Base-by-base conservation (phyloP, 2,113 vertebrate genomes). In the Leucosticte australis region DNA sequence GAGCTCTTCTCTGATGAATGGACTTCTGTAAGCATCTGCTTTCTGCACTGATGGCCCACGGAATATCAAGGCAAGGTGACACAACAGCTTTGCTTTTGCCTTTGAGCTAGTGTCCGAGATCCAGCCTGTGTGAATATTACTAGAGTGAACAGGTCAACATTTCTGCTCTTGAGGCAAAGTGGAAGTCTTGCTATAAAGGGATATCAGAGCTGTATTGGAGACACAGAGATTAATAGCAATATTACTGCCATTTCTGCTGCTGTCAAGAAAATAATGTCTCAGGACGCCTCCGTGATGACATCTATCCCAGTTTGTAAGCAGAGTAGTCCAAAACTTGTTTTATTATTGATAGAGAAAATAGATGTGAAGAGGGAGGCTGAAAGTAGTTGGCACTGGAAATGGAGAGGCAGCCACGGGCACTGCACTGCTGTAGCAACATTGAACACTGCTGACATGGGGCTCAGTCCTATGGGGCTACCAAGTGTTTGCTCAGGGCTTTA, bases 101-200 rank as follows among this genome's bases (percentile, higher is more conserved):
- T 89, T 80, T 64, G 52, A 68, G 33, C 41, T 56, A 6, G 2
- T 39, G 20, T 42, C 44, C 3, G 2, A 37, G 21, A 30, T 28
- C 33, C 27, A 76, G 35, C 1, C 2, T 16, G 18, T 73, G 30
- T 50, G 53, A 64, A 14, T 89, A 52, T 73, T 64, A 18, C 67
- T 60, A 19, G 26, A 33, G 13, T 56, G 53, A 85, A 8, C 20
- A 68, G 30, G 20, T 4, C 0, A 0, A 41, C 0, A 2, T 55
- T 94, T 70, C 56, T 82, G 46, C 42, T 78, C 42, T 53, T 37
- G 11, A 60, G 19, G 56, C 31, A 74, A 69, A 92, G 44, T 30
- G n/a, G 30, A 78, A 78, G 49, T 11, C 14, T 59, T 52, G 30
- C 55, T 64, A 5, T 44, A 70, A 82, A 41, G 31, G 28, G 50